A percentile compares a stretch with the other conserved stretches of the same genome.
phyloP scores from a whole-genome alignment of 2,888 invertebrate species.

The Yponomeuta sedellus region DNA sequence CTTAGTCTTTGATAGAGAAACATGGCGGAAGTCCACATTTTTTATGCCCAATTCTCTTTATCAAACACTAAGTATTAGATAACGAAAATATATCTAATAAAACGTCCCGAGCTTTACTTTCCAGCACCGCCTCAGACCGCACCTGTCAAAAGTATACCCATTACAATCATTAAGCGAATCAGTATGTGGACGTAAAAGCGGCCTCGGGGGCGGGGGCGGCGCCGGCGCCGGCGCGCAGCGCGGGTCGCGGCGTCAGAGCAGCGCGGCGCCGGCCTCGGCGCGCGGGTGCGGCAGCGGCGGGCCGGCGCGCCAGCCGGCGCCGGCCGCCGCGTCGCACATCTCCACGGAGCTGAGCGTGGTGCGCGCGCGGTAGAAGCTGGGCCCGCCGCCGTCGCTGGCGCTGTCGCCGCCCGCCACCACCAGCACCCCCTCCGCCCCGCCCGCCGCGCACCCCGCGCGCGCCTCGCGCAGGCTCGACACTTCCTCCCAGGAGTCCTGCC shows the following conservation, averaged over 20 bases:
- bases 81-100: too few species aligned
- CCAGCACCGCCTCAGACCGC: too few species aligned
- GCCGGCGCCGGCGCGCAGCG: background rate
- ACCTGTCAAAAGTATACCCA: too few species aligned
- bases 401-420: constrained; percentile 92
- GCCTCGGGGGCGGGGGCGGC: too few species aligned
- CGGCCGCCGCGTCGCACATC: background rate
- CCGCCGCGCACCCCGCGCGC: constrained; percentile 89
- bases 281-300: constrained; percentile 88
- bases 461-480: constrained; percentile 84
- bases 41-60: too few species aligned
- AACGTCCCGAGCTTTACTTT: too few species aligned
- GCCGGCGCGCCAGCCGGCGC: constrained; percentile 85
- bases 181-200: too few species aligned
- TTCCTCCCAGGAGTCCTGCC: constrained; percentile 85
- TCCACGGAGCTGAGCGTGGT: constrained; percentile 77
- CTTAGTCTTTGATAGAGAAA: too few species aligned
- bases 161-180: too few species aligned
- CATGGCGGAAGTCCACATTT: too few species aligned
- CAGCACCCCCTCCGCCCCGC: constrained; percentile 87
- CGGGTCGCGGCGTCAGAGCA: constrained; percentile 73
- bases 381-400: constrained; percentile 81
- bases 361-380: constrained; percentile 88
- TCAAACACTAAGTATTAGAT: too few species aligned
- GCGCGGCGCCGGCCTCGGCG: constrained; percentile 91